Base-by-base conservation (phyloP, 1,140 invertebrate genomes). In the Microvelia longipes region DNA sequence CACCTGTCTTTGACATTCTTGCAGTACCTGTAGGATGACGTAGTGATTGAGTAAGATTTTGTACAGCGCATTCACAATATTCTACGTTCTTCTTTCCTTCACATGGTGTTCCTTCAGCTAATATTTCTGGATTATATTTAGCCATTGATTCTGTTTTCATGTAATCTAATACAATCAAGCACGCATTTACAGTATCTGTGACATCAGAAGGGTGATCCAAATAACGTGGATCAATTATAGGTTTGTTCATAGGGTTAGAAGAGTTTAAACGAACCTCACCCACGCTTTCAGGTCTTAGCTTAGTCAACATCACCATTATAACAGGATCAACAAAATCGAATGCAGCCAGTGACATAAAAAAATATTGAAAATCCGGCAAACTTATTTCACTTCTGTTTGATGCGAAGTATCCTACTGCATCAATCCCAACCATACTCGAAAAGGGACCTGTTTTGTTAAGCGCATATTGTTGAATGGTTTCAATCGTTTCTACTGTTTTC, bases 281-380 rank as follows among this genome's bases (percentile, higher is more conserved):
- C 27, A 35, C 60, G 65, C 65, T 70, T 30, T 61, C 15, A 25
- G 69, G 69, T 60, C 35, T 60, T 11, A 60, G 35, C 19, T 11
- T 60, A 19, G 35, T 60, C 11, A 11, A 11, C 11, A 19, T 19
- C 19, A 60, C 11, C 35, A 60, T 60, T 11, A 60, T 60, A 19
- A 73, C 60, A 29, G 71, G 68, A 1, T 73, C 71, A 2, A 72
- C 73, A 69, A 82, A 81, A 2, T 77, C 75, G 25, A 77, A 75
- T 25, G 75, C 75, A 2, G 82, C 64, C 13, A 78, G 79, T 15
- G 77, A 79, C 2, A 80, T 79, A 2, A 84, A 85, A 81, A n/a
- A 87, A 80, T 1, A 87, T 72, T 76, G 88, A 86, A n/a, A 86
- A 82, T 73, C 88, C 86, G 0, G 87, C 85, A 71, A 81, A 81